Evolutionary conservation across 2,888 invertebrate genomes (phyloP), one percentile per base, ranked within the genome.

Genomic region (Eupithecia abbreviata): DNA sequence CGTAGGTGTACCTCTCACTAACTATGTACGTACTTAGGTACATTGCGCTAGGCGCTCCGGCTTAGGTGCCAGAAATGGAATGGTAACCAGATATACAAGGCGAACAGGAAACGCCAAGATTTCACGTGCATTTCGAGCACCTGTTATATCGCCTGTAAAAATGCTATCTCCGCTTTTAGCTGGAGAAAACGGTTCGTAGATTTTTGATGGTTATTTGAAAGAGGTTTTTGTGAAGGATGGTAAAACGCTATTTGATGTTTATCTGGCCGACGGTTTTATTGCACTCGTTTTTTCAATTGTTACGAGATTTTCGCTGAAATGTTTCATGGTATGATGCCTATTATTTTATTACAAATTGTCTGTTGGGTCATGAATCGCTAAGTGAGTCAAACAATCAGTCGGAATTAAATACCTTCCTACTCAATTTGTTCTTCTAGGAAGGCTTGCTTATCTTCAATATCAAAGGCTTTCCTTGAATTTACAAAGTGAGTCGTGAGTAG

Each of bases 71-170:
- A 70, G 70, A 75, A 72, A 72, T 72, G 65, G 72, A 58, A 62
- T 58, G 73, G 77, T 71, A 73, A 72, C 74, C 73, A 66, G 51
- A 70, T 72, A 74, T 77, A 74, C 69, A 77, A 71, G 72, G 72
- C 47, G 76, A 67, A 77, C 74, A 68, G 58, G 68, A n/a, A 72
- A 74, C 62, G 42, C 55, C 74, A 71, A 75, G 75, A 75, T 75
- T 74, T 72, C 47, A 72, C 70, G 70, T 66, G 72, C 42, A 70
- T 75, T 74, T 77, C 69, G 51, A 74, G 77, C 67, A 77, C 66
- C 73, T 47, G 45, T 76, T 76, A 76, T 72, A 68, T 41, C 72
- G 43, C 62, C 43, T 73, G 71, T 41, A 71, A 77, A 73, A 73
- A 42, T 73, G 66, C 71, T 45, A 51, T 43, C 67, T 30, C 43